phyloP scores from a whole-genome alignment of 2,113 vertebrate genomes.

The Chionodraco myersi region DNA sequence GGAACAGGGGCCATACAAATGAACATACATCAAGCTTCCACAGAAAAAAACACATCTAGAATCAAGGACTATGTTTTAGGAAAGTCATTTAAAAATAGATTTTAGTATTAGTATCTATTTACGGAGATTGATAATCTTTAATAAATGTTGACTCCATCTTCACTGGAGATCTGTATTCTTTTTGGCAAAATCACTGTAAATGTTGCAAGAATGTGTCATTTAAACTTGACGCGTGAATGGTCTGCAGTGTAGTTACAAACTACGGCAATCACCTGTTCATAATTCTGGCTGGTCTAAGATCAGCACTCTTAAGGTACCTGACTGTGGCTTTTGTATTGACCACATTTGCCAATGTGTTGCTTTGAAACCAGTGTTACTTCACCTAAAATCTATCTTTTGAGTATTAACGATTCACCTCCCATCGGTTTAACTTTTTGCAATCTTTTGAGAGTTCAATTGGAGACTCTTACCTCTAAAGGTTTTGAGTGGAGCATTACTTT shows the following conservation, averaged over 20 bases:
- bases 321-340: not conserved
- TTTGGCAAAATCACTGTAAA: slow-evolving; percentile 19
- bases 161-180: slow-evolving; percentile 11
- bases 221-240: not conserved
- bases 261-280: not conserved
- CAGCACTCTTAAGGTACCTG: not conserved
- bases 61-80: slow-evolving; percentile 7
- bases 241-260: not conserved
- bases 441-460: not conserved
- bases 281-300: slow-evolving; percentile 1
- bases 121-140: not conserved
- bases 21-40: slow-evolving; percentile 9
- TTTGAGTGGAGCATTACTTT: slow-evolving; percentile 7
- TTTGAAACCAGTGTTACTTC: not conserved
- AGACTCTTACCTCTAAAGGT: slow-evolving; percentile 5
- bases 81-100: not conserved
- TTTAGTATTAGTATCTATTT: not conserved
- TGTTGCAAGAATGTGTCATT: not conserved
- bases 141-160: not conserved
- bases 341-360: not conserved
- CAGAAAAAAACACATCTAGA: slow-evolving; percentile 10
- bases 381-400: not conserved
- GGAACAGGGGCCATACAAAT: slow-evolving; percentile 1
- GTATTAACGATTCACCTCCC: not conserved
- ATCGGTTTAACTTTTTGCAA: not conserved